phyloP scores from a whole-genome alignment of 1,140 invertebrate species.

The Drosophila orosa region DNA sequence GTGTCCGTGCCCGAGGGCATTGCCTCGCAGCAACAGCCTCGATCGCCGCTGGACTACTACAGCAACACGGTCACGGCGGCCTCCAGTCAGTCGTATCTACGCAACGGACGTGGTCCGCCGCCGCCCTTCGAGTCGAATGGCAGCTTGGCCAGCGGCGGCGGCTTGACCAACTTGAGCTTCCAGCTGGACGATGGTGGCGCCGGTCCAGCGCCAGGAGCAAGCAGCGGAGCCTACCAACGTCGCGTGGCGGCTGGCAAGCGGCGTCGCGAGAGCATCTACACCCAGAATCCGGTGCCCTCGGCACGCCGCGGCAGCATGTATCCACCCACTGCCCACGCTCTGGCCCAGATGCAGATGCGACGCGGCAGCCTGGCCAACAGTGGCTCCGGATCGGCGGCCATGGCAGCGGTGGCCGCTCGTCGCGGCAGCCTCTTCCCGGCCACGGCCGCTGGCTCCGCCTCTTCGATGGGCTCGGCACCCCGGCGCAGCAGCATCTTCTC shows the following conservation, averaged over 20 bases:
- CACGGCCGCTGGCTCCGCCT: constrained; percentile 29
- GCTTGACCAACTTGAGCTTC: constrained; percentile 59
- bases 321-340: constrained; percentile 50
- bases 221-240: constrained; percentile 61
- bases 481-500: constrained; percentile 86
- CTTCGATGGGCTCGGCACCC: constrained; percentile 38
- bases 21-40: constrained; percentile 36
- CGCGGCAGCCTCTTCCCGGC: constrained; percentile 74
- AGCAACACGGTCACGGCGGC: constrained; percentile 85
- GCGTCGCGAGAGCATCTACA: constrained; percentile 74
- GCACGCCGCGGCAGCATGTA: constrained; percentile 75
- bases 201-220: constrained; percentile 21
- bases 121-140: constrained; percentile 57
- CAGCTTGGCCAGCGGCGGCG: constrained; percentile 50
- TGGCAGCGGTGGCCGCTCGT: constrained; percentile 67
- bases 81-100: constrained; percentile 67
- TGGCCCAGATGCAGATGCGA: constrained; percentile 76
- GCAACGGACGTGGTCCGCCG: constrained; percentile 62
- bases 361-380: constrained; percentile 84
- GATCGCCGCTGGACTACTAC: constrained; percentile 66
- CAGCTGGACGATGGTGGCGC: constrained; percentile 59
- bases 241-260: constrained; percentile 43
- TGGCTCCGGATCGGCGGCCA: constrained; percentile 66
- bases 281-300: constrained; percentile 66
- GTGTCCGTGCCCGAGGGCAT: constrained; percentile 77